phyloP scores from a whole-genome alignment of 2,113 vertebrate species.

The Antechinus flavipes region DNA sequence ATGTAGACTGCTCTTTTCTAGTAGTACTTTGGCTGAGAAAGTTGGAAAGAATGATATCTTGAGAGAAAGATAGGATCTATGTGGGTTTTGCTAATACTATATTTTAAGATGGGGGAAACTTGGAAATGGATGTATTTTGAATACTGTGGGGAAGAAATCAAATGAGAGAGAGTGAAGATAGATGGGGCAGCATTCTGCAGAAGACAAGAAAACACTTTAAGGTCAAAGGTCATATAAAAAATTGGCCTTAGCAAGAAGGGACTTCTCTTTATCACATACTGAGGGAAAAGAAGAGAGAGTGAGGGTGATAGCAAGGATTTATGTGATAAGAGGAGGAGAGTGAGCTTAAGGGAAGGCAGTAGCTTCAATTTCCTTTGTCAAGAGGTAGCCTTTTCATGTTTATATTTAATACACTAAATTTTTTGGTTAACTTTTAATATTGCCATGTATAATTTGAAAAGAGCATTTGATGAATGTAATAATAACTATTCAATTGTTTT shows the following conservation, averaged over 20 bases:
- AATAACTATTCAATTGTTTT: slow-evolving; percentile 26
- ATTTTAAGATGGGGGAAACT: neutral
- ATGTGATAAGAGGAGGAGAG: neutral
- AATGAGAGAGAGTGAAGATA: neutral
- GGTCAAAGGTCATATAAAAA: neutral
- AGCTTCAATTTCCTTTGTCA: neutral
- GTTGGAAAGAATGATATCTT: too few relatives aligned
- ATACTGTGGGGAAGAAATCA: neutral
- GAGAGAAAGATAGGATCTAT: neutral
- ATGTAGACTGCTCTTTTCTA: neutral
- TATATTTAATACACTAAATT: neutral
- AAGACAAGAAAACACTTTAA: neutral
- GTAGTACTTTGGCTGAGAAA: too few relatives aligned
- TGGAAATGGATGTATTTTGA: neutral
- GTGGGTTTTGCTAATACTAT: too few relatives aligned
- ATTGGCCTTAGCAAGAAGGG: neutral
- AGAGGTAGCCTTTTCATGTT: neutral
- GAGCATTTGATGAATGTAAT: neutral
- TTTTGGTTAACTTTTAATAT: neutral
- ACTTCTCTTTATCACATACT: neutral
- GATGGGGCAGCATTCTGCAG: neutral
- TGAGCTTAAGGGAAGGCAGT: neutral
- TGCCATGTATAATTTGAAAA: neutral
- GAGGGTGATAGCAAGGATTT: neutral
- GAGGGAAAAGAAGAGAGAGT: neutral